These are phyloP conservation scores for Agriopis aurantiaria DNA, from an alignment of 2,888 invertebrate species.

Conservation along the genomic window DNA sequence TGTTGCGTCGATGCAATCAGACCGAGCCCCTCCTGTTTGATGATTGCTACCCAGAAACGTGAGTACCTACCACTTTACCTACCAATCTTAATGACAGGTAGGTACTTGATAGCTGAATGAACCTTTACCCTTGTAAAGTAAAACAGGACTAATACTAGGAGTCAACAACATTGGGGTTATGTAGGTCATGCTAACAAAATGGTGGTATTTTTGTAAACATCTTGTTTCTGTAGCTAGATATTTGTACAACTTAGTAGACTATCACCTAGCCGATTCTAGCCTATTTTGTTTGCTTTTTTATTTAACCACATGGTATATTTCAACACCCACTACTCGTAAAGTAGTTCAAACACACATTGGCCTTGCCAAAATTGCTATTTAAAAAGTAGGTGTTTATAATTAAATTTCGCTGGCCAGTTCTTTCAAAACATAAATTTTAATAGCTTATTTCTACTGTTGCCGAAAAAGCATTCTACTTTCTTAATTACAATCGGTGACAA, in stretches of 20 bases:
- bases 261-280: conserved; percentile 7
- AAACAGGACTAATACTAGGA: conserved; percentile 8
- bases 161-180: conserved; percentile 44
- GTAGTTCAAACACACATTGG: conserved; percentile 14
- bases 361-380: conserved; percentile 22
- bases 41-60: conserved; percentile 89
- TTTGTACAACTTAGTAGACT: conserved; percentile 11
- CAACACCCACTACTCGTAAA: conserved; percentile 7
- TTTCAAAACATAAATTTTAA: neutral
- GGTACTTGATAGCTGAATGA: neutral
- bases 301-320: conserved; percentile 16
- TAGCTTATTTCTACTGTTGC: neutral
- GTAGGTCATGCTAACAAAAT: conserved; percentile 61
- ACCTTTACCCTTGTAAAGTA: conserved; percentile 13
- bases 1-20: conserved; percentile 90
- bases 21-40: conserved; percentile 87
- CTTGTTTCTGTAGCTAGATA: conserved; percentile 39
- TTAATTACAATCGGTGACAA: neutral
- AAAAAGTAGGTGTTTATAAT: neutral
- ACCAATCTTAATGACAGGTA: neutral
- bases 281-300: conserved; percentile 15
- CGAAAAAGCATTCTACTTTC: neutral
- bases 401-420: neutral
- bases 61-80: conserved; percentile 64
- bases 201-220: conserved; percentile 50